Conservation (phyloP, 2,113 vertebrate genomes). For the Patagioenas fasciata region DNA sequence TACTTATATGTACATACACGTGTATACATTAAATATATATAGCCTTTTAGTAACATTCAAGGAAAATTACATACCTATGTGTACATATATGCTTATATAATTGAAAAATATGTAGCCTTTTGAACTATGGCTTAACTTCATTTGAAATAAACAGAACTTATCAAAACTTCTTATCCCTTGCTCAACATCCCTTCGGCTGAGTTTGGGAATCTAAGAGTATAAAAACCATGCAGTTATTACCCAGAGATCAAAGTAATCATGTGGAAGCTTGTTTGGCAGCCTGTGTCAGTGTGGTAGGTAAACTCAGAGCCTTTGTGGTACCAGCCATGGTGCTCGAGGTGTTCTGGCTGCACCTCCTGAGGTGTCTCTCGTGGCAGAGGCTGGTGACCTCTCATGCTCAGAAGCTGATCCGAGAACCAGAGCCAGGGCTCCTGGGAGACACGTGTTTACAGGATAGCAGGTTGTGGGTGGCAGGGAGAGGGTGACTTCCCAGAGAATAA, state of each 20-base stretch:
- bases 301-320: not conserved
- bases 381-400: not conserved
- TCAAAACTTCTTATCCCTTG: not conserved
- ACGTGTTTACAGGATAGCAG: not conserved
- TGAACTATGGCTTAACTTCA: not conserved
- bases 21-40: not conserved
- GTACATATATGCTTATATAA: not conserved
- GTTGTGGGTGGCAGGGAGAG: not conserved
- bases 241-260: not conserved
- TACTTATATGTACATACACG: not conserved
- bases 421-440: not conserved
- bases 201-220: not conserved
- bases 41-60: not conserved
- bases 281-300: not conserved
- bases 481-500: not conserved
- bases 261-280: not conserved
- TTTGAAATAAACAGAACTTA: not conserved
- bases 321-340: fast-evolving
- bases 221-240: not conserved
- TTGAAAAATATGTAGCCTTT: not conserved
- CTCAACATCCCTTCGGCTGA: not conserved
- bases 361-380: not conserved
- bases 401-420: not conserved
- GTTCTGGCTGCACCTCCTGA: not conserved
- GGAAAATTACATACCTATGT: not conserved